Base-by-base conservation (phyloP, 2,888 invertebrate genomes). In the Fissipunctia ypsillon region DNA sequence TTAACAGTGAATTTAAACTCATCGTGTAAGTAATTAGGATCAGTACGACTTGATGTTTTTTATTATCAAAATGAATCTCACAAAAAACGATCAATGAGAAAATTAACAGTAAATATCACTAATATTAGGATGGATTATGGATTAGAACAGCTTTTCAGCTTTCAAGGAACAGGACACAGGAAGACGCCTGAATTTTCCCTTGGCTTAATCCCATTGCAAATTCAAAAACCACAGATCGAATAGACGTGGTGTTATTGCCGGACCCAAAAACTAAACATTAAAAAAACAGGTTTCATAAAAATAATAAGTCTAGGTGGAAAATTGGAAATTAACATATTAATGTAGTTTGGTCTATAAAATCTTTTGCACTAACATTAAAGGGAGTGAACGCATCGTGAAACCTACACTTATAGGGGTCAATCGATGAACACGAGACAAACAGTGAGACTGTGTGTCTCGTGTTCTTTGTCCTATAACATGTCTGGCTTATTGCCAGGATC, bases 401-500 rank as follows among this genome's bases (percentile, higher is more conserved):
- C 2, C 4, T 38, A 31, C 19, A 45, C 2, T 9, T 38, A 31
- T n/a, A 45, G 22, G n/a, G 50, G 61, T 63, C 31, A 74, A 67
- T 73, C 66, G 19, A 80, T 73, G 12, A 1, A 19, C 16, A 22
- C 57, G 38, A 69, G 76, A 59, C 66, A 41, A 1, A 22, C n/a
- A 57, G 63, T 67, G 57, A 70, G 45, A 16, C n/a, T n/a, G n/a
- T n/a, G n/a, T n/a, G n/a, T n/a, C n/a, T n/a, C n/a, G n/a, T n/a
- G n/a, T n/a, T 41, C 41, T 66, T 59, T 59, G 61, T 67, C 14
- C 50, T 14, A 60, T 31, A 22, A 59, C n/a, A n/a, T 3, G 16
- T 22, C 22, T 81, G 76, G 79, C 50, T 52, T 4, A 2, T 4
- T 28, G 81, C 79, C 79, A 81, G 12, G 16, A 22, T 10, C 6